Evolutionary conservation across 2,797 vertebrate genomes (phyloP).

Genomic region (Microctenopoma lineatum): DNA sequence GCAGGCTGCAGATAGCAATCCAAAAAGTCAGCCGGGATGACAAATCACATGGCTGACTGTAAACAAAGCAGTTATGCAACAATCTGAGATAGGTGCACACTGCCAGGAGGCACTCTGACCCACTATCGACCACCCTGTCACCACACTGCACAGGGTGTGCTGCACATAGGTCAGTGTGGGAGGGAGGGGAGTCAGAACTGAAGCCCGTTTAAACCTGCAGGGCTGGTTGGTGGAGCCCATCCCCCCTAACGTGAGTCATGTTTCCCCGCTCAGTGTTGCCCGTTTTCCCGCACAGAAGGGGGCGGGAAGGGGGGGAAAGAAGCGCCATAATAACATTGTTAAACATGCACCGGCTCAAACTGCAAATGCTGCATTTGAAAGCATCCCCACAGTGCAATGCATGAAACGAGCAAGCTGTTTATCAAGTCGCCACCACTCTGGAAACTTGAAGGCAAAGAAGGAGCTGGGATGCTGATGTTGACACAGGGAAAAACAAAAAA

Average conservation of each 20-base stretch:
- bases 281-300: slow-evolving; percentile 75
- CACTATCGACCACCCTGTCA: slow-evolving; percentile 32
- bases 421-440: slow-evolving; percentile 51
- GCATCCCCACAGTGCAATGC: slow-evolving; percentile 20
- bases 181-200: slow-evolving; percentile 30
- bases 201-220: slow-evolving; percentile 39
- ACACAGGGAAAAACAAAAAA: slow-evolving; percentile 46
- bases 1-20: slow-evolving; percentile 35
- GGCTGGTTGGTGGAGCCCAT: slow-evolving; percentile 61
- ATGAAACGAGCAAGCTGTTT: slow-evolving; percentile 40
- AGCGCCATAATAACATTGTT: slow-evolving; percentile 70
- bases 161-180: slow-evolving; percentile 41
- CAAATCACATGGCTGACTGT: slow-evolving; percentile 74
- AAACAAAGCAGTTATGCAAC: slow-evolving; percentile 81
- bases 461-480: slow-evolving; percentile 52
- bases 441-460: slow-evolving; percentile 55
- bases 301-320: slow-evolving; percentile 61
- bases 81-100: slow-evolving; percentile 53
- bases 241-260: slow-evolving; percentile 75
- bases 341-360: slow-evolving; percentile 43
- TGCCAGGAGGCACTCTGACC: slow-evolving; percentile 55
- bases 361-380: slow-evolving; percentile 15
- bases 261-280: slow-evolving; percentile 76
- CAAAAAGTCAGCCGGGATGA: slow-evolving; percentile 44
- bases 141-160: slow-evolving; percentile 29